phyloP scores from a whole-genome alignment of 1,140 invertebrate genomes.

The Meloidogyne chitwoodi region DNA sequence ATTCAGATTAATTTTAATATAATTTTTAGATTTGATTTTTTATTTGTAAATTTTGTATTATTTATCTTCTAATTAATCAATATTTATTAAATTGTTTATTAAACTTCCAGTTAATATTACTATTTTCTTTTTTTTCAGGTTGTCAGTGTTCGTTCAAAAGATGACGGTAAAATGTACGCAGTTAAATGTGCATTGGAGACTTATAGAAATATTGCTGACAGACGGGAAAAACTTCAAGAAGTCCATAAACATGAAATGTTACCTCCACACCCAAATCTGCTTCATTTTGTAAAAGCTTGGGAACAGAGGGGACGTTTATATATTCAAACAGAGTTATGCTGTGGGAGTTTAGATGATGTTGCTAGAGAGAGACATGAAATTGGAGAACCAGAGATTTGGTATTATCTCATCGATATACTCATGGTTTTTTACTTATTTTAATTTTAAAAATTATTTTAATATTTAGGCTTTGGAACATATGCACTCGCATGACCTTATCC shows the following conservation, averaged over 20 bases:
- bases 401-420: conserved; percentile 54
- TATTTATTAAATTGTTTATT: too few relatives aligned
- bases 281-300: conserved; percentile 71
- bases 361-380: conserved; percentile 25
- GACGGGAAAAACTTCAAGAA: conserved; percentile 28
- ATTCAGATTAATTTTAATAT: too few relatives aligned
- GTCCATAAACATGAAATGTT: conserved; percentile 61
- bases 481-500: conserved; percentile 69
- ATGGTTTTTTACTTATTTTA: conserved; percentile 36
- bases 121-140: conserved; percentile 18
- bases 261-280: conserved; percentile 69
- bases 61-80: too few relatives aligned
- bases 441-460: conserved; percentile 8
- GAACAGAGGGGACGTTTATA: conserved; percentile 71
- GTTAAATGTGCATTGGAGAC: conserved; percentile 25
- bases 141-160: conserved; percentile 29
- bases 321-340: conserved; percentile 73
- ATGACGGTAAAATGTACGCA: conserved; percentile 34
- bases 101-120: neutral
- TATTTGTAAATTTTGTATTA: too few relatives aligned
- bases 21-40: too few relatives aligned
- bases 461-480: conserved; percentile 67
- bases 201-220: conserved; percentile 29
- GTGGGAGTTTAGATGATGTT: conserved; percentile 61
- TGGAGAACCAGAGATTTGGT: conserved; percentile 59